Conservation (phyloP, 2,888 invertebrate genomes). For the Alloscopus bannaensis region DNA sequence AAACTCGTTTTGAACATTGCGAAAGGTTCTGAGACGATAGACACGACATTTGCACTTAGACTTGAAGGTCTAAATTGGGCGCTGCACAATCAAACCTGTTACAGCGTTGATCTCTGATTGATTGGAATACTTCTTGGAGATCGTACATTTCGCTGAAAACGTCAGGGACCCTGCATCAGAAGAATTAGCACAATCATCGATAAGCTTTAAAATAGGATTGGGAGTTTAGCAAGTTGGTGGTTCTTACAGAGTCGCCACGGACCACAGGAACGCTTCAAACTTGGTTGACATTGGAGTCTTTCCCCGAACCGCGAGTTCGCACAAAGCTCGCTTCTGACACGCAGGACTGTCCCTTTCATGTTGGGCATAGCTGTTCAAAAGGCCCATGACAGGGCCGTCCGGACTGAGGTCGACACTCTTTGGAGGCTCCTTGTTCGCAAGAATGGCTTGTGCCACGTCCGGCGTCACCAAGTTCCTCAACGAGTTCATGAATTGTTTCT, state of each 20-base stretch:
- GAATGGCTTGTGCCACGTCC: slow-evolving; percentile 48
- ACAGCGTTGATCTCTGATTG: slow-evolving; percentile 64
- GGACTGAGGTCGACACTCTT: slow-evolving; percentile 68
- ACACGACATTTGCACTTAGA: slow-evolving; percentile 3
- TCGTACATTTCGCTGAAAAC: slow-evolving; percentile 70
- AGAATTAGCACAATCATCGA: too few relatives aligned
- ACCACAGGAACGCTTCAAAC: slow-evolving; percentile 72
- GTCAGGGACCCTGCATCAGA: slow-evolving; percentile 68
- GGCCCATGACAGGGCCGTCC: slow-evolving; percentile 70
- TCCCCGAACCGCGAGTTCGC: slow-evolving; percentile 70
- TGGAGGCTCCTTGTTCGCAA: slow-evolving; percentile 46
- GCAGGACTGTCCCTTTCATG: slow-evolving; percentile 68
- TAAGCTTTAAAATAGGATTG: too few relatives aligned
- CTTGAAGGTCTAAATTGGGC: slow-evolving; percentile 70
- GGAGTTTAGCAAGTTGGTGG: neutral
- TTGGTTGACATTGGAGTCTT: slow-evolving; percentile 62
- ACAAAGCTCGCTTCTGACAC: slow-evolving; percentile 71
- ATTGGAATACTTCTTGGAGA: slow-evolving; percentile 69
- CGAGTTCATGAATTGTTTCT: slow-evolving; percentile 39
- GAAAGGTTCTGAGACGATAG: neutral
- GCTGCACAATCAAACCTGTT: slow-evolving; percentile 55
- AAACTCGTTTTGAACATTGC: neutral
- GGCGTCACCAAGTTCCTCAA: slow-evolving; percentile 47
- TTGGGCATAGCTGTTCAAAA: slow-evolving; percentile 69
- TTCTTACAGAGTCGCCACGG: slow-evolving; percentile 70